Evolutionary conservation across 2,888 invertebrate species (phyloP), one percentile per base, ranked within the genome.

Genomic region (Isotomurus palustris): DNA sequence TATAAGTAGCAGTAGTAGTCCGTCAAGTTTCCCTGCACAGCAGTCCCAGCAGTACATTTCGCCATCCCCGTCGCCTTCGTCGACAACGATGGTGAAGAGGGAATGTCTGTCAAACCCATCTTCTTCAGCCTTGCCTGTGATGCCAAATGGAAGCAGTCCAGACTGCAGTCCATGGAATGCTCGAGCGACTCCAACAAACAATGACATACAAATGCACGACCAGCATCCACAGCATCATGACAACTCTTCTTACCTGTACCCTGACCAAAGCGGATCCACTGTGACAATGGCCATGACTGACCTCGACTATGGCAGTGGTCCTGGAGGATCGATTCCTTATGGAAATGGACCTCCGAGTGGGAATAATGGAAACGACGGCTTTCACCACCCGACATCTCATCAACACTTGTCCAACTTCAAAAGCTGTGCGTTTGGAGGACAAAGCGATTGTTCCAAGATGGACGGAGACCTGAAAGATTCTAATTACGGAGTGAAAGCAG

Each of bases 351-450:
- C n/a, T n/a, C 49, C 36, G 38, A 48, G 29, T 17, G 29, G 35
- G 21, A 43, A 43, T 24, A 24, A 43, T 22, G 24, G 22, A 6
- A 43, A 43, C 22, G 21, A 22, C 19, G 12, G 24, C 14, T 24
- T 22, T 43, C 57, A 58, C 17, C 54, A 53, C n/a, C n/a, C n/a
- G n/a, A n/a, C n/a, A n/a, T n/a, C n/a, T n/a, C n/a, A n/a, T 24
- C 60, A 60, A 21, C 58, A 41, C 35, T 45, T 49, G 38, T 28
- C 53, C 12, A 59, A 65, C 24, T 68, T 64, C 40, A 68, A 66
- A 43, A 68, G 68, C 43, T 68, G 68, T 58, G 60, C 63, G 0
- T 68, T 62, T 36, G 68, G 66, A 27, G 55, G 57, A 52, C 50
- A 53, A 38, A 56, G 58, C 24, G 54, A 56, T 43, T 55, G 40